phyloP scores from a whole-genome alignment of 2,888 invertebrate genomes.

The Erpobdella octoculata region DNA sequence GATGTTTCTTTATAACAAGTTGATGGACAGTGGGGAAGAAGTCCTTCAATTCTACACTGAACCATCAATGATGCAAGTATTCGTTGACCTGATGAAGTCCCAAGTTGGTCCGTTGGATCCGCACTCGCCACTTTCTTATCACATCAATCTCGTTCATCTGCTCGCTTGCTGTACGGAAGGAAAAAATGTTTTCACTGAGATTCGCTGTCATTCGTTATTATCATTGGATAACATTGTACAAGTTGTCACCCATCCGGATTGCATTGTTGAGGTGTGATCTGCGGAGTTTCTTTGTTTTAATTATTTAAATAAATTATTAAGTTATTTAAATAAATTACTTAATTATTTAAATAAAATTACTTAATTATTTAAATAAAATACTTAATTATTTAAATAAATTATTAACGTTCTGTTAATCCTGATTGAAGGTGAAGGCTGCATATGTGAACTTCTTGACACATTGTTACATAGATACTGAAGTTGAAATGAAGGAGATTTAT shows the following conservation, averaged over 20 bases:
- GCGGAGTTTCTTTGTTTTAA: neutral
- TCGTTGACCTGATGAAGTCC: constrained; percentile 5
- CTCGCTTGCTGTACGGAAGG: constrained; percentile 25
- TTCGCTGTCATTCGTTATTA: constrained; percentile 24
- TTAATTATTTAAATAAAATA: neutral
- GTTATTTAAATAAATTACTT: no score
- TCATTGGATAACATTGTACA: constrained; percentile 19
- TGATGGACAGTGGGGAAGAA: constrained; percentile 22
- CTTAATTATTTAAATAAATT: neutral
- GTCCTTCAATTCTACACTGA: constrained; percentile 21
- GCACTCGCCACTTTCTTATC: neutral
- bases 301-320: neutral
- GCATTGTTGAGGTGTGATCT: constrained; percentile 10
- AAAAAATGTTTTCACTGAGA: constrained; percentile 25
- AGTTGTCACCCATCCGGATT: constrained; percentile 19
- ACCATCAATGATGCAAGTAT: constrained; percentile 4
- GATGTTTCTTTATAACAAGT: no score
- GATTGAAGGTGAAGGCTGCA: constrained; percentile 17
- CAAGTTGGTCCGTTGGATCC: constrained; percentile 18
- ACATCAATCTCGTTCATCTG: constrained; percentile 20
- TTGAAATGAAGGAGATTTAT: constrained; percentile 24
- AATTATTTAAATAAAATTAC: no score
- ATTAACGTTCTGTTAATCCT: neutral
- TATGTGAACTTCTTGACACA: constrained; percentile 24
- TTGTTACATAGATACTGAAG: constrained; percentile 27